Conservation (phyloP, 2,888 invertebrate species). For the Rotaria socialis region DNA sequence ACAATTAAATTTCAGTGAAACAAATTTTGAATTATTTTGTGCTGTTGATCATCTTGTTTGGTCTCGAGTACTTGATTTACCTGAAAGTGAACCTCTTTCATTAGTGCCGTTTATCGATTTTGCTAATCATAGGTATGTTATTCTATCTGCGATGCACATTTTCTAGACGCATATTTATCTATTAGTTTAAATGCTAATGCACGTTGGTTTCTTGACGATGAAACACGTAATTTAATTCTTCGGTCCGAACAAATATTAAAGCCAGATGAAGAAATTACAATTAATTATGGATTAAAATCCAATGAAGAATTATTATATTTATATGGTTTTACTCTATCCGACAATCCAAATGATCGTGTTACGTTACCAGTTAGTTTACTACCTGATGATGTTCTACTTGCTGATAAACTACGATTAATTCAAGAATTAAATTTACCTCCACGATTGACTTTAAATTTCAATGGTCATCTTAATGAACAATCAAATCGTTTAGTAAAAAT, state of each 20-base stretch:
- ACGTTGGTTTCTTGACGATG: conserved; percentile 15
- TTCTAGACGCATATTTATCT: neutral
- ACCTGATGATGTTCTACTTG: neutral
- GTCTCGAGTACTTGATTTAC: neutral
- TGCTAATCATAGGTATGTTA: conserved; percentile 2
- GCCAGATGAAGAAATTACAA: neutral
- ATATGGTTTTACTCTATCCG: neutral
- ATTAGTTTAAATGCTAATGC: neutral
- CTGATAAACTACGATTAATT: neutral
- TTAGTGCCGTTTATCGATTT: conserved; percentile 1
- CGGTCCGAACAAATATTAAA: neutral
- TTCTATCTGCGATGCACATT: neutral
- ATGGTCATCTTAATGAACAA: neutral
- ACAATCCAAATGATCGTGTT: neutral
- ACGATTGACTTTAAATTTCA: neutral
- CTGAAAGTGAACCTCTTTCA: neutral
- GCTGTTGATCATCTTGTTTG: neutral
- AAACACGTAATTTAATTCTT: neutral
- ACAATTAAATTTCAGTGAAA: neutral
- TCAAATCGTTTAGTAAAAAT: neutral
- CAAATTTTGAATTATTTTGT: neutral
- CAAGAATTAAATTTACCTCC: neutral
- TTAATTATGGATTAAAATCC: neutral
- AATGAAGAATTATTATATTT: conserved; percentile 6
- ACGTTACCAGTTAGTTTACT: neutral